phyloP scores from a whole-genome alignment of 2,888 invertebrate genomes.

The Lacanobia oleracea region DNA sequence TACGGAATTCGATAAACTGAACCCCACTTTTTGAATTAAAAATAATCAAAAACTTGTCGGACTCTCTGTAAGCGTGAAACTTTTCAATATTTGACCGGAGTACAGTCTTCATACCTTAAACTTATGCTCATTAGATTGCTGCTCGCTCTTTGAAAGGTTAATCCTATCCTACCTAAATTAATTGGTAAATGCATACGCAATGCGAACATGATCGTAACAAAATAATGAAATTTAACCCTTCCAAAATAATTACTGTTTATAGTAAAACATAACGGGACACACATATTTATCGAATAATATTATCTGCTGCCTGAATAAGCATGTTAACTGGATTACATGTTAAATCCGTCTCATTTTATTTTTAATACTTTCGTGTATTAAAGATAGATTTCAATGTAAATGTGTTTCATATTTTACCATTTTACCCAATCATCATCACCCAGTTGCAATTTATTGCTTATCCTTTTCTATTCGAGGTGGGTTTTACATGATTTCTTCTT shows the following conservation, averaged over 20 bases:
- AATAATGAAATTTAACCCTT: constrained; percentile 23
- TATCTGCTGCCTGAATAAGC: constrained; percentile 28
- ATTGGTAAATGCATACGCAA: background rate
- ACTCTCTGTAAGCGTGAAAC: background rate
- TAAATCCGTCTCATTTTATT: constrained; percentile 23
- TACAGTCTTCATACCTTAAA: too few relatives aligned
- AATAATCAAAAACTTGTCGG: background rate
- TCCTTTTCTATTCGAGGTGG: too few relatives aligned
- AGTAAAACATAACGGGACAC: constrained; percentile 15
- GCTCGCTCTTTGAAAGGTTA: too few relatives aligned
- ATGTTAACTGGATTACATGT: constrained; percentile 35
- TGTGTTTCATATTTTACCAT: background rate
- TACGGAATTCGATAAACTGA: background rate
- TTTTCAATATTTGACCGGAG: background rate
- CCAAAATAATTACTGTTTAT: constrained; percentile 12
- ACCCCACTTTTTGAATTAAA: background rate
- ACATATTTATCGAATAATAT: constrained; percentile 24
- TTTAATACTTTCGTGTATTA: constrained; percentile 14
- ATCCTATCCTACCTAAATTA: too few relatives aligned
- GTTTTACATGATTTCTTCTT: too few relatives aligned
- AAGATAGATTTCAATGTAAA: constrained; percentile 32
- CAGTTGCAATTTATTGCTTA: too few relatives aligned
- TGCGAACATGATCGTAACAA: background rate
- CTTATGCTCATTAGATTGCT: too few relatives aligned
- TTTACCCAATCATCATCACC: background rate